phyloP scores from a whole-genome alignment of 2,113 vertebrate genomes.

The Lota lota region DNA sequence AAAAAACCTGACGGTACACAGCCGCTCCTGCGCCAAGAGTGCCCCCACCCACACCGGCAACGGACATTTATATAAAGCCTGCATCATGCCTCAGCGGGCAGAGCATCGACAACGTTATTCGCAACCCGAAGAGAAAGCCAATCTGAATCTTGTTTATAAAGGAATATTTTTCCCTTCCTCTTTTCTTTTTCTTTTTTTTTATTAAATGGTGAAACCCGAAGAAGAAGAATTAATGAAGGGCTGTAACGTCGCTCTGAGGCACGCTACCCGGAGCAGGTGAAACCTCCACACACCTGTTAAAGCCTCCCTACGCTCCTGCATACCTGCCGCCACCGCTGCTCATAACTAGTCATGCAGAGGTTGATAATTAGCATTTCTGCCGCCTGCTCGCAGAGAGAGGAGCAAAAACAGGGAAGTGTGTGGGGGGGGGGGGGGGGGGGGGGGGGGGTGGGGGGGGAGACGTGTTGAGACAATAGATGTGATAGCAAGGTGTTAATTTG shows the following conservation, averaged over 20 bases:
- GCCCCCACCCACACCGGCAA: too few species aligned
- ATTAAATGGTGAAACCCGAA: too few species aligned
- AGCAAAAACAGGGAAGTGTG: neutral
- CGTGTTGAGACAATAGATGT: neutral
- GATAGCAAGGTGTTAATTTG: neutral
- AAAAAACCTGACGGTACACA: constrained; percentile 5
- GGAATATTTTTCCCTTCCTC: too few species aligned
- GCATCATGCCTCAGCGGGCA: neutral
- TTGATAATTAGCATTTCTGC: neutral
- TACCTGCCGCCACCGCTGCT: neutral
- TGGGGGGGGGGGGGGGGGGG: too few species aligned
- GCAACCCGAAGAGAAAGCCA: neutral
- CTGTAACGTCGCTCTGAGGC: too few species aligned
- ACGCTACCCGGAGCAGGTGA: neutral
- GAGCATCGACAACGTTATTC: neutral
- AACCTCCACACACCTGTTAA: neutral
- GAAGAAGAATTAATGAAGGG: too few species aligned
- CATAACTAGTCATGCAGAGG: neutral
- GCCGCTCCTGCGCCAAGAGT: neutral
- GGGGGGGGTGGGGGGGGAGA: neutral
- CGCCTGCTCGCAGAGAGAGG: neutral
- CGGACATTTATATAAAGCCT: neutral
- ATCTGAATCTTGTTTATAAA: too few species aligned
- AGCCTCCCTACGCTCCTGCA: neutral
- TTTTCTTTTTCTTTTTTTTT: too few species aligned